Conservation (phyloP, 2,888 invertebrate species). For the Coelogynopora nodosa region DNA sequence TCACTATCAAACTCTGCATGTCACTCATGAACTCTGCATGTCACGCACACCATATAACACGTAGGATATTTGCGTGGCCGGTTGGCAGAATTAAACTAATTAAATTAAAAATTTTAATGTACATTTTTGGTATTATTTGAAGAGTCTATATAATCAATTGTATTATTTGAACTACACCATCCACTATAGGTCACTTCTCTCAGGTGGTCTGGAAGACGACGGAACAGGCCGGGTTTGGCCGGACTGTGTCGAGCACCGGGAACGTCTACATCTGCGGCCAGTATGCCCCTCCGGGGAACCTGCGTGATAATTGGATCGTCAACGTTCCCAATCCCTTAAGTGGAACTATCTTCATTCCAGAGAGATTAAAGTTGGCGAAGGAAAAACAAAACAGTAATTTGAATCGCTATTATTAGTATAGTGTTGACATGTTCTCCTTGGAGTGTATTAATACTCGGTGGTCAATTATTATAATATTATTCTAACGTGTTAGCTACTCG, state of each 20-base stretch:
- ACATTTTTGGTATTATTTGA: no score
- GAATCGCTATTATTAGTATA: no score
- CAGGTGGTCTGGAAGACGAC: constrained; percentile 32
- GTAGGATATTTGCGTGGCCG: no score
- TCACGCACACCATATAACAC: no score
- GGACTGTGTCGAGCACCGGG: constrained; percentile 9
- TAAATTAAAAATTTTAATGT: background rate
- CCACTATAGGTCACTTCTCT: constrained; percentile 34
- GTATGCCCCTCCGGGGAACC: background rate
- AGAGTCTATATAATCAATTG: no score
- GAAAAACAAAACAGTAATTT: no score
- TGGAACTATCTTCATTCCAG: background rate
- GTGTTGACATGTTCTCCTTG: no score
- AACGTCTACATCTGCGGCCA: background rate
- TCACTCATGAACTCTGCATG: no score
- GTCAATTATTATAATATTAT: no score
- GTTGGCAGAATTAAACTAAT: background rate
- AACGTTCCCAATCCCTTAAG: background rate
- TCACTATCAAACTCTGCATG: no score
- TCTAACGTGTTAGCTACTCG: no score
- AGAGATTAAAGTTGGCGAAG: background rate
- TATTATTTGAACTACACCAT: background rate
- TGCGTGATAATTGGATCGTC: background rate
- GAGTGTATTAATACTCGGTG: no score
- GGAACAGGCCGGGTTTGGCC: background rate